phyloP scores from a whole-genome alignment of 2,113 vertebrate species.

The Meleagris gallopavo region DNA sequence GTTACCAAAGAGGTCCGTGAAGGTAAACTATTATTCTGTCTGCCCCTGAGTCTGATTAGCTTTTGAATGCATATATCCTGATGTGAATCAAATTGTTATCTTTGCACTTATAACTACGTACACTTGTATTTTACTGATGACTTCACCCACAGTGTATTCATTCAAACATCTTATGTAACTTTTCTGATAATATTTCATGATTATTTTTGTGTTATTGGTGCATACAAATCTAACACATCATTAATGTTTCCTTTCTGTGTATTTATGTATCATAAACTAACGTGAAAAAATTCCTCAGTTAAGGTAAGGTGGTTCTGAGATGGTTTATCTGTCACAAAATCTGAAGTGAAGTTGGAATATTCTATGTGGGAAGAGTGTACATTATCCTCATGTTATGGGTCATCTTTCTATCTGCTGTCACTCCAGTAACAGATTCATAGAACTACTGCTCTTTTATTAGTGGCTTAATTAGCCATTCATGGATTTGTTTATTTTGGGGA shows the following conservation, averaged over 20 bases:
- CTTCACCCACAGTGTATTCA: neutral
- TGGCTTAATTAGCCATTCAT: neutral
- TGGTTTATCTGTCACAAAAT: neutral
- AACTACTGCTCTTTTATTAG: neutral
- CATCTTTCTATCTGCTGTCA: neutral
- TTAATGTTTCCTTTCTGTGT: neutral
- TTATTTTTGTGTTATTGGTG: neutral
- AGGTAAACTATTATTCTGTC: neutral
- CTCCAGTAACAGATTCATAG: neutral
- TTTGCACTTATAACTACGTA: too few species aligned
- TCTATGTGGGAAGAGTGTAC: accelerated
- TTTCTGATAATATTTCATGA: neutral
- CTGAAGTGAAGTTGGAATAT: neutral
- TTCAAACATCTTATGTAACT: neutral
- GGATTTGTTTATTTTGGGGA: neutral
- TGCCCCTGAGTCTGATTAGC: neutral
- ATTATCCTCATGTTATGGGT: neutral
- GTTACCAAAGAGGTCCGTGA: neutral
- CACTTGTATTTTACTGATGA: neutral
- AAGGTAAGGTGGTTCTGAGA: neutral
- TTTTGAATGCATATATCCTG: neutral
- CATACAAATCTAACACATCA: neutral
- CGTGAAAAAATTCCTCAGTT: neutral
- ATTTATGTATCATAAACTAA: neutral
- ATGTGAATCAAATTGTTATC: too few species aligned